These are phyloP conservation scores for Oegoconia quadripuncta DNA, from an alignment of 2,888 invertebrate genomes.

Conservation along the genomic window DNA sequence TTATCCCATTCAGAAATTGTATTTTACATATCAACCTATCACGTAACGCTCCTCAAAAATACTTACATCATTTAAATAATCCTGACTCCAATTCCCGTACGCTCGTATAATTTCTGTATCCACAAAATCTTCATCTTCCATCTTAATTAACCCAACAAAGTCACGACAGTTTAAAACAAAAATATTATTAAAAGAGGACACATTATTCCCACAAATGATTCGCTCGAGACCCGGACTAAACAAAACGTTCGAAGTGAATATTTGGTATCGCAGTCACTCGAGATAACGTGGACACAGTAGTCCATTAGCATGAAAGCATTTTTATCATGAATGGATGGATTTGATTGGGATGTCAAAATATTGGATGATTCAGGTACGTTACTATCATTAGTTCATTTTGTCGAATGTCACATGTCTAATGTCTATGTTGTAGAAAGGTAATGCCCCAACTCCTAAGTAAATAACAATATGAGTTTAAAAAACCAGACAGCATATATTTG, in stretches of 20 bases:
- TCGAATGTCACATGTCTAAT: too few relatives aligned
- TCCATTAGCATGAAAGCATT: constrained; percentile 74
- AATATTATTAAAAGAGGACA: background rate
- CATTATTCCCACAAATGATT: background rate
- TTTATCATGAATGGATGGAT: constrained; percentile 42
- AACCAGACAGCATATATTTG: too few relatives aligned
- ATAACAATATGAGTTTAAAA: too few relatives aligned
- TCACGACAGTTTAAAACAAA: background rate
- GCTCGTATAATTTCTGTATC: too few relatives aligned
- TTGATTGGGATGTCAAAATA: constrained; percentile 34
- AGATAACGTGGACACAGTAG: constrained; percentile 54
- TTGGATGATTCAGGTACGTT: constrained; percentile 1
- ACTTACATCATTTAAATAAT: constrained; percentile 50
- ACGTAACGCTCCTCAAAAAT: background rate
- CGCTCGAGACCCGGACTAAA: constrained; percentile 5
- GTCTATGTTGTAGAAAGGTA: too few relatives aligned
- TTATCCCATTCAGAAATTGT: too few relatives aligned
- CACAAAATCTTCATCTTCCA: constrained; percentile 27
- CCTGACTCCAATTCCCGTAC: constrained; percentile 38
- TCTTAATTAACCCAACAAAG: constrained; percentile 12
- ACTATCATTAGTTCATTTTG: too few relatives aligned
- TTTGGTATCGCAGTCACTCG: constrained; percentile 29
- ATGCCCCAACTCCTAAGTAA: too few relatives aligned
- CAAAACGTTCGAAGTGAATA: constrained; percentile 16
- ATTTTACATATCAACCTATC: too few relatives aligned